phyloP scores from a whole-genome alignment of 2,797 vertebrate species.

The Bryconaethiops microstoma region DNA sequence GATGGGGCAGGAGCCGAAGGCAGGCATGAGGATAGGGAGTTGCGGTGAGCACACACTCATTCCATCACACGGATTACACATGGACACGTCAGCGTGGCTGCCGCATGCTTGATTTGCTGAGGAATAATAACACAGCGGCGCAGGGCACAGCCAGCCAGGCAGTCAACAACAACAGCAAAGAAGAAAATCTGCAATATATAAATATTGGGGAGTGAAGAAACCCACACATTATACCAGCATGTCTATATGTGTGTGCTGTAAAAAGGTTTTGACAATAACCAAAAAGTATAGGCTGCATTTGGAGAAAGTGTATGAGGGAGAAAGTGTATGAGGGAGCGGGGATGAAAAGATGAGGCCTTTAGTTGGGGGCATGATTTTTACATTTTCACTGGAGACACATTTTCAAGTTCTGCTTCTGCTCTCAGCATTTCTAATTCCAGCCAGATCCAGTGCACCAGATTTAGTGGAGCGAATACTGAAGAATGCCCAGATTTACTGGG shows the following conservation, averaged over 20 bases:
- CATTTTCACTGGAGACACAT: slow-evolving; percentile 24
- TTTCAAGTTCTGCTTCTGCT: background rate
- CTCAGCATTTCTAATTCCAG: too few relatives aligned
- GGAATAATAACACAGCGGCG: slow-evolving; percentile 56
- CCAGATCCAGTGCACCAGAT: too few relatives aligned
- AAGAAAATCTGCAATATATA: slow-evolving; percentile 42
- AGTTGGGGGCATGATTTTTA: background rate
- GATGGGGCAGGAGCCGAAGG: slow-evolving; percentile 36
- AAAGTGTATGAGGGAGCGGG: background rate
- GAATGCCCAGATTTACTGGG: too few relatives aligned
- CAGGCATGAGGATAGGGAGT: slow-evolving; percentile 29
- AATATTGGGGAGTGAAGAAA: slow-evolving; percentile 43
- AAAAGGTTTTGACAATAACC: slow-evolving; percentile 38
- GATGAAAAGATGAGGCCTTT: background rate
- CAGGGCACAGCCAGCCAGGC: slow-evolving; percentile 25
- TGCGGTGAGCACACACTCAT: slow-evolving; percentile 33
- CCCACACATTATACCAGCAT: slow-evolving; percentile 23
- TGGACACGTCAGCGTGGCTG: slow-evolving; percentile 43
- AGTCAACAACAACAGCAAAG: slow-evolving; percentile 20
- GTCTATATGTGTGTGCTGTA: slow-evolving; percentile 23
- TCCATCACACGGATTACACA: slow-evolving; percentile 55
- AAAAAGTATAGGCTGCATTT: slow-evolving; percentile 28
- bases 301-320: background rate
- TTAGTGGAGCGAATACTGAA: too few relatives aligned
- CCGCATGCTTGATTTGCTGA: slow-evolving; percentile 31